phyloP scores from a whole-genome alignment of 2,113 vertebrate genomes.

The Dipodomys stephensi region DNA sequence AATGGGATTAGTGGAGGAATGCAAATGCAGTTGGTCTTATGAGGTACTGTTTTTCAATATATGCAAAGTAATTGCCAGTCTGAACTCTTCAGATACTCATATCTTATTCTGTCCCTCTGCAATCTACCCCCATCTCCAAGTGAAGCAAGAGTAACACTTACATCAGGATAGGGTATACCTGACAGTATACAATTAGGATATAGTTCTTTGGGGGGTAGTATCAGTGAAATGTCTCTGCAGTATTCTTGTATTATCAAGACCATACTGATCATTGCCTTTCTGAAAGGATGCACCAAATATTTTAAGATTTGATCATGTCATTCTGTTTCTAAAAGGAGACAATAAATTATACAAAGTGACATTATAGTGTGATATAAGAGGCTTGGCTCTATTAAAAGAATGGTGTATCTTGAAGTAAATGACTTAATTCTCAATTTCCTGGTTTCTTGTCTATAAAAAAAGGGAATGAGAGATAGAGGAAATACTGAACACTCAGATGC shows the following conservation, averaged over 20 bases:
- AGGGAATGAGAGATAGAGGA: background rate
- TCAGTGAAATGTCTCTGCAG: background rate
- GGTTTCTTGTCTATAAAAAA: background rate
- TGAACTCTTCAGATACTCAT: background rate
- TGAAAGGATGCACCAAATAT: background rate
- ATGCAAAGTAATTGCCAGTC: background rate
- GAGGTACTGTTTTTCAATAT: background rate
- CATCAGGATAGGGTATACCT: background rate
- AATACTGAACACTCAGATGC: background rate
- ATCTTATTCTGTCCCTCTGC: no score
- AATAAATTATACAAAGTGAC: slow-evolving; percentile 17
- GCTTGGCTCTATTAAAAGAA: slow-evolving; percentile 12
- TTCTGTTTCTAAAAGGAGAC: slow-evolving; percentile 6
- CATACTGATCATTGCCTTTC: background rate
- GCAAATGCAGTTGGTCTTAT: background rate
- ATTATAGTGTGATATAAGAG: background rate
- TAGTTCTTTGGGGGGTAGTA: background rate
- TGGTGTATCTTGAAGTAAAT: background rate
- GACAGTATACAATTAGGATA: background rate
- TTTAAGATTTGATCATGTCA: slow-evolving; percentile 23
- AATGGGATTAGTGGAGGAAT: background rate
- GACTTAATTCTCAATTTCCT: slow-evolving; percentile 2
- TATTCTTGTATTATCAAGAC: background rate
- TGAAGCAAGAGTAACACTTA: background rate
- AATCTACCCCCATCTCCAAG: no score